Percentiles rank a stretch among this genome's conserved stretches.
These are phyloP conservation scores for Bombycilla garrulus DNA, from an alignment of 2,113 vertebrate species.

Conservation along the genomic window DNA sequence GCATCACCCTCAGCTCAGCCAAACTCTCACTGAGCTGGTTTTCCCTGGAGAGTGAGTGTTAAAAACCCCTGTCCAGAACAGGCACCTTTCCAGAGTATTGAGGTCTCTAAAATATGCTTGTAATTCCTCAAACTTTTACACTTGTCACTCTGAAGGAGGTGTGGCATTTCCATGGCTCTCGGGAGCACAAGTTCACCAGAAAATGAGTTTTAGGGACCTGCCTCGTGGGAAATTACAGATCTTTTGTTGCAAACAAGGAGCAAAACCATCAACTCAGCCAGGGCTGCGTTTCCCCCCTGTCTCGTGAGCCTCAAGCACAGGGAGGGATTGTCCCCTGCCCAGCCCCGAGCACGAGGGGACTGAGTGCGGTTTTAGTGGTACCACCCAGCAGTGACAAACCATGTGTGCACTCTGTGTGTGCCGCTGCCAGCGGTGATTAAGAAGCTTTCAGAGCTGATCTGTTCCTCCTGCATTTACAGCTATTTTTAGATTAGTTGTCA, in stretches of 20 bases:
- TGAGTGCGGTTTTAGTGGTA: not conserved
- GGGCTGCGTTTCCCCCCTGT: not conserved
- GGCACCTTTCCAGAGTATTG: not conserved
- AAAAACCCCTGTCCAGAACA: not conserved
- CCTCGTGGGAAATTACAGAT: fast-evolving
- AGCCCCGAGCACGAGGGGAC: fast-evolving
- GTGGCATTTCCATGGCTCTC: not conserved
- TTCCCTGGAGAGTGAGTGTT: not conserved
- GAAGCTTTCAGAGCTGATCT: not conserved
- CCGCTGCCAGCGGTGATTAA: not conserved
- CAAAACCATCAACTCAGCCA: fast-evolving
- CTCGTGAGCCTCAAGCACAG: not conserved
- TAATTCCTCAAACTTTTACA: not conserved
- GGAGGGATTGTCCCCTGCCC: not conserved
- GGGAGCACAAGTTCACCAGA: not conserved
- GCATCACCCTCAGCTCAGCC: not conserved
- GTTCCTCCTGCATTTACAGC: not conserved
- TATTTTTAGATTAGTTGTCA: not conserved
- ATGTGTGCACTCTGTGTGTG: not conserved
- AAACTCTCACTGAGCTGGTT: not conserved
- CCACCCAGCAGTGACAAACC: not conserved
- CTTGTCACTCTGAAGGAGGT: not conserved
- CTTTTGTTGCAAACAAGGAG: not conserved
- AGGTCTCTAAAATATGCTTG: not conserved
- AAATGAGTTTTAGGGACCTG: not conserved